Base-by-base conservation (phyloP, 2,797 vertebrate species). In the Discoglossus pictus region DNA sequence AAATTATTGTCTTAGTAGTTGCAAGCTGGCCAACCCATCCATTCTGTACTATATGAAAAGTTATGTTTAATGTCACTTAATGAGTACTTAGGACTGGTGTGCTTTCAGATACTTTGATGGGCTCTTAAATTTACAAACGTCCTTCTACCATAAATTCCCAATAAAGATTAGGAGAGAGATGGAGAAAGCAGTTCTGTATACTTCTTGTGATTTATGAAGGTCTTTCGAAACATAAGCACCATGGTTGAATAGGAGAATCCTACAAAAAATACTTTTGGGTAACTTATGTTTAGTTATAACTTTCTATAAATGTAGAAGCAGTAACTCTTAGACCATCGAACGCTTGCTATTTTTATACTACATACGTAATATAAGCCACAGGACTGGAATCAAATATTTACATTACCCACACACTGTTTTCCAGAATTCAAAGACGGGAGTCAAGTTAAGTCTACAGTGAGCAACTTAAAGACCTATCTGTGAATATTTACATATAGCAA, bases 71-170 rank as follows among this genome's bases (percentile, higher is more conserved):
- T 79, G 73, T 80, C 70, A 69, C 52, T 73, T 87, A 84, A 79
- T 82, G 75, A 80, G 73, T 76, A 73, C 72, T 82, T 76, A 79
- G 61, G 47, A 70, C 61, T 74, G 65, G 68, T 74, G 64, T 80
- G 50, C 42, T 81, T 70, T 80, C 52, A 80, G 65, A 78, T 68
- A 44, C 67, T 84, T 84, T 82, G 83, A 85, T 82, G 72, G 77
- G 54, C 71, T 83, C 68, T 85, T 84, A 80, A 84, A 84, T 83
- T 83, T 81, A 77, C 65, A 77, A 83, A 84, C 80, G 75, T 74
- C 47, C 16, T 61, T 43, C n/a, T 78, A 65, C 54, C 75, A 68
- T 83, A 83, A 85, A 83, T 82, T 81, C 79, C 55, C 4, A 13
- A 65, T 78, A 73, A 79, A 75, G 47, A 75, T 73, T 75, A 75